Percentiles rank a stretch among this genome's conserved stretches.
These are phyloP conservation scores for Luidia sarsii DNA, from an alignment of 53 echinoderm and acorn worm genomes.

Conservation along the genomic window DNA sequence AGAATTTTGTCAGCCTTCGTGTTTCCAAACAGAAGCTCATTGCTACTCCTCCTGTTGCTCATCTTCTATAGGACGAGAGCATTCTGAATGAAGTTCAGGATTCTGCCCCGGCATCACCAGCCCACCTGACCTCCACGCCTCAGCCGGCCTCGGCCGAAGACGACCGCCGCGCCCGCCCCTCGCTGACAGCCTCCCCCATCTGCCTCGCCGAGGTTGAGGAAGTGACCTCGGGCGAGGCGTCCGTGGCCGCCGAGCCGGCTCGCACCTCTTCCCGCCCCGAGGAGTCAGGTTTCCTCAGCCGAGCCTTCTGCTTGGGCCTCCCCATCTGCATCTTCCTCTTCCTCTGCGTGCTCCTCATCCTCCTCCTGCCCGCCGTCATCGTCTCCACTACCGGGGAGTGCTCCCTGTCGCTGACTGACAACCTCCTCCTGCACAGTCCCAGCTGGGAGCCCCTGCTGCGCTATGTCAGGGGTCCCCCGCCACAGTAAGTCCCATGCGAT, in stretches of 20 bases:
- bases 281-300: slow-evolving; percentile 18
- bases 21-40: too few species aligned
- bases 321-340: slow-evolving; percentile 82
- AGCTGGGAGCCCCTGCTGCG: slow-evolving; percentile 74
- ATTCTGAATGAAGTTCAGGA: background rate
- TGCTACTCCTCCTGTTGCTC: too few species aligned
- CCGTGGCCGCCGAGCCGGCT: background rate
- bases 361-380: slow-evolving; percentile 82
- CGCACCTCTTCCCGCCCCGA: background rate
- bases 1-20: too few species aligned
- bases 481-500: slow-evolving; percentile 76
- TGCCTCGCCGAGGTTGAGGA: background rate
- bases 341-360: slow-evolving; percentile 69
- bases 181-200: background rate
- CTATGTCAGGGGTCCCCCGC: slow-evolving; percentile 89
- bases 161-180: background rate
- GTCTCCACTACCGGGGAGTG: slow-evolving; percentile 72
- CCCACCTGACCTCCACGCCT: background rate
- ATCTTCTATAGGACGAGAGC: slow-evolving; percentile 15
- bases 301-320: slow-evolving; percentile 70
- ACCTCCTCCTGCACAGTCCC: slow-evolving; percentile 67
- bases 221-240: background rate
- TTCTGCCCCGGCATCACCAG: background rate
- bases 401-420: slow-evolving; percentile 80
- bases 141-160: background rate